Conservation (phyloP, 2,797 vertebrate genomes). For the Paedocypris micromegethes region DNA sequence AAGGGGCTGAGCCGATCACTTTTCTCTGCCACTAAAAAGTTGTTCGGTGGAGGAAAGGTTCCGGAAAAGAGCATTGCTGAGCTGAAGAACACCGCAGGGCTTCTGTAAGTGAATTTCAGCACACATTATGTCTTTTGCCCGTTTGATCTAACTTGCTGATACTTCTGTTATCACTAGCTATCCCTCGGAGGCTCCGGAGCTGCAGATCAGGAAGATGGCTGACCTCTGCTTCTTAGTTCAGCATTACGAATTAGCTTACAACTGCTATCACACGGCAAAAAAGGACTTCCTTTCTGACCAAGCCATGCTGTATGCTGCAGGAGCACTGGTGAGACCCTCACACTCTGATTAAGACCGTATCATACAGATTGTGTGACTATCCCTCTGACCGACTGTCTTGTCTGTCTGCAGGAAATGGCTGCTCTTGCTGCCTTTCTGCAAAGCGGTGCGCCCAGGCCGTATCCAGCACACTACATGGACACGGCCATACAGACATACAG, state of each 20-base stretch:
- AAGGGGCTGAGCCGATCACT: conserved; percentile 95
- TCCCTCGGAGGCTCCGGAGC: conserved; percentile 92
- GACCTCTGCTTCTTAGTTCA: conserved; percentile 97
- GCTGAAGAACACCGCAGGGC: conserved; percentile 85
- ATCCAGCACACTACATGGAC: conserved; percentile 98
- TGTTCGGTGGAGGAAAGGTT: conserved; percentile 94
- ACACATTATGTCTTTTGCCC: not conserved
- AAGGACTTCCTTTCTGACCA: conserved; percentile 98
- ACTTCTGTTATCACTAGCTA: conserved; percentile 71
- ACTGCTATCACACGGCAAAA: conserved; percentile 96
- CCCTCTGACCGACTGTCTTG: not conserved
- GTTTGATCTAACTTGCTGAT: conserved; percentile 18
- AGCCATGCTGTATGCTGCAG: conserved; percentile 96
- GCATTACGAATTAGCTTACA: conserved; percentile 96
- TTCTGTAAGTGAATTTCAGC: conserved; percentile 77
- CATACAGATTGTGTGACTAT: not conserved
- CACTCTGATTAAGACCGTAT: not conserved
- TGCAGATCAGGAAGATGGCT: conserved; percentile 98
- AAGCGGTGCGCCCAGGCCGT: conserved; percentile 82
- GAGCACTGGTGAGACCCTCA: conserved; percentile 80
- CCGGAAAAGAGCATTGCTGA: conserved; percentile 92
- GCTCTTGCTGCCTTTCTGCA: conserved; percentile 94
- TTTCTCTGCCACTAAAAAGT: conserved; percentile 94
- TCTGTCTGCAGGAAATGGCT: conserved; percentile 86
- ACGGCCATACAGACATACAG: conserved; percentile 94